Base-by-base conservation (phyloP, 2,797 vertebrate genomes). In the Sciaenops ocellatus region DNA sequence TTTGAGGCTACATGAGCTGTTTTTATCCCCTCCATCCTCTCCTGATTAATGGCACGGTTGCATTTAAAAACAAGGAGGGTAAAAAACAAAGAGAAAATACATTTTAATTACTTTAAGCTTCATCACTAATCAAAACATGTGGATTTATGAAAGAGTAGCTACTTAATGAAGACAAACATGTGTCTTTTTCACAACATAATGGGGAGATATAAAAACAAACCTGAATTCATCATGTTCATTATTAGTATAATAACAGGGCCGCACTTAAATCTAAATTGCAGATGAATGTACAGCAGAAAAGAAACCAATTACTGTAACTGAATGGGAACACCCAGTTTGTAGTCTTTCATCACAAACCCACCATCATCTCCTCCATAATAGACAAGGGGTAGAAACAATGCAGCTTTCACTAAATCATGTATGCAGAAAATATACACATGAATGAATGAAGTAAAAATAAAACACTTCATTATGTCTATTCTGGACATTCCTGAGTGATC, bases 291-390 rank as follows among this genome's bases (percentile, higher is more conserved):
- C 26, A 3, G 44, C 47, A 8, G 63, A n/a, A 69, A 63, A 59
- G 7, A 55, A 82, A 26, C 22, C 30, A 82, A 57, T 76, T 26
- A 85, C 44, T 63, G 12, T 46, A 67, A 72, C 8, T 64, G 18
- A 82, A 74, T 51, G 52, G 68, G 44, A 86, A 80, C 67, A 76
- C 63, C 66, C 70, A 76, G 48, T 69, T 26, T 69, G 63, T 30
- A 56, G 56, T 59, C 50, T 70, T 68, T 76, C 34, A 81, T 64
- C 50, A 73, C 46, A 62, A 64, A 57, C 30, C 30, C 50, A 77
- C 26, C 67, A 81, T 4, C 68, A 50, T n/a, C 4, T 76, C 55
- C 51, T 75, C 52, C 22, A 76, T 8, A 72, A 59, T 28, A 64
- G 20, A 75, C 48, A 18, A 13, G 12, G 52, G 9, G 5, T 16